phyloP scores from a whole-genome alignment of 2,113 vertebrate species.

The Eolophus roseicapilla region DNA sequence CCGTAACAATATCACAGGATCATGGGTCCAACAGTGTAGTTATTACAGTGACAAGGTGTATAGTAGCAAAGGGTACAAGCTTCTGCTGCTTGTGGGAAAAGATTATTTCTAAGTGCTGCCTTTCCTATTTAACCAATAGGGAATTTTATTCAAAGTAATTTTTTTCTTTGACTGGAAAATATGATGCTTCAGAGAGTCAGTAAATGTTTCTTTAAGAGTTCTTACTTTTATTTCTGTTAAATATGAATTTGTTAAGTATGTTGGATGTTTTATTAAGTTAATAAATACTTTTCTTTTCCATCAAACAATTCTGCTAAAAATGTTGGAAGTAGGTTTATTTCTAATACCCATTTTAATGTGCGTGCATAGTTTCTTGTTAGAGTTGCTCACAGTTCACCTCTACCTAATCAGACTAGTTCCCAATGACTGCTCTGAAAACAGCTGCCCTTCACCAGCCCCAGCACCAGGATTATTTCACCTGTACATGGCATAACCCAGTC shows the following conservation, averaged over 20 bases:
- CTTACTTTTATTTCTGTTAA: not conserved
- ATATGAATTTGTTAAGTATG: not conserved
- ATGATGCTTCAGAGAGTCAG: not conserved
- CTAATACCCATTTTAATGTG: not conserved
- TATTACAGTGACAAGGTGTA: not conserved
- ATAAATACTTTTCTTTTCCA: not conserved
- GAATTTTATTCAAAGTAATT: not conserved
- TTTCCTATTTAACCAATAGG: not conserved
- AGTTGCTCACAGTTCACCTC: not conserved
- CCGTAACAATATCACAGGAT: rapidly evolving
- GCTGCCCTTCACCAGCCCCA: not conserved
- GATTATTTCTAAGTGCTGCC: not conserved
- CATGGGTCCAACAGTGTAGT: not conserved
- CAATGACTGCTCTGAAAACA: not conserved
- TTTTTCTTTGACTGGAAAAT: not conserved
- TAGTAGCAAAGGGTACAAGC: not conserved
- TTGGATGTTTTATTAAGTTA: not conserved
- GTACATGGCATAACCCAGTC: not conserved
- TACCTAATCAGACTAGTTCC: not conserved
- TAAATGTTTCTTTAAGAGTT: not conserved
- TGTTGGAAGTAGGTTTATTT: not conserved
- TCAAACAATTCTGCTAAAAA: not conserved
- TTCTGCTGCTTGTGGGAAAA: not conserved
- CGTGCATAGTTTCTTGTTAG: not conserved
- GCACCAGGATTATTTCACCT: not conserved